These are phyloP conservation scores for Suncus etruscus DNA, from an alignment of 2,113 vertebrate species.

Conservation along the genomic window DNA sequence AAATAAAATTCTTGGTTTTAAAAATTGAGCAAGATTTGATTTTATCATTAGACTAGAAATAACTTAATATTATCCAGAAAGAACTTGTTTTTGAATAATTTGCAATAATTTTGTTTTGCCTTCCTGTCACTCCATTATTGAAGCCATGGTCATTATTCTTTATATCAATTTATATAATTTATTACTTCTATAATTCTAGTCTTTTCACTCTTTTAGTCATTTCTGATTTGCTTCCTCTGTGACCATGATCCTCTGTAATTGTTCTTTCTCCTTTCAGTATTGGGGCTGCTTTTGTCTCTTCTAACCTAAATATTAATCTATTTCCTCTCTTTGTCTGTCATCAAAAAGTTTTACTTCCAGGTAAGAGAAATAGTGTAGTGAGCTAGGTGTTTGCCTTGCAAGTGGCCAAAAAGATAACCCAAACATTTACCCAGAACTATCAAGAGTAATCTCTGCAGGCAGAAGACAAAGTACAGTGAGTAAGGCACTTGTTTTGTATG, in stretches of 20 bases:
- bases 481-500: too few relatives aligned
- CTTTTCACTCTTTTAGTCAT: slow-evolving; percentile 16
- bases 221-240: not conserved
- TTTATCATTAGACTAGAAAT: slow-evolving; percentile 30
- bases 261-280: slow-evolving; percentile 9
- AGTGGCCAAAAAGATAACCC: too few relatives aligned
- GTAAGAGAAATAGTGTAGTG: too few relatives aligned
- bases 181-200: not conserved
- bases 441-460: too few relatives aligned
- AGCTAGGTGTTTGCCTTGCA: too few relatives aligned
- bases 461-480: too few relatives aligned
- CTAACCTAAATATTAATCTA: slow-evolving; percentile 57
- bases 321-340: slow-evolving; percentile 32
- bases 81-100: slow-evolving; percentile 33
- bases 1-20: slow-evolving; percentile 47
- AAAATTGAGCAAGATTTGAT: slow-evolving; percentile 26
- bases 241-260: not conserved
- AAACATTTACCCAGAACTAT: too few relatives aligned
- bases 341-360: not conserved
- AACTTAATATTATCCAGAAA: too few relatives aligned
- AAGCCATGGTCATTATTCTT: slow-evolving; percentile 36
- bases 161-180: slow-evolving; percentile 8
- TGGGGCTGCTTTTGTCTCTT: slow-evolving; percentile 37
- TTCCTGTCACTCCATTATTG: not conserved
- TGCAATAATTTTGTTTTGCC: slow-evolving; percentile 40